Base-by-base conservation (phyloP, 2,113 vertebrate species). In the Struthio camelus region DNA sequence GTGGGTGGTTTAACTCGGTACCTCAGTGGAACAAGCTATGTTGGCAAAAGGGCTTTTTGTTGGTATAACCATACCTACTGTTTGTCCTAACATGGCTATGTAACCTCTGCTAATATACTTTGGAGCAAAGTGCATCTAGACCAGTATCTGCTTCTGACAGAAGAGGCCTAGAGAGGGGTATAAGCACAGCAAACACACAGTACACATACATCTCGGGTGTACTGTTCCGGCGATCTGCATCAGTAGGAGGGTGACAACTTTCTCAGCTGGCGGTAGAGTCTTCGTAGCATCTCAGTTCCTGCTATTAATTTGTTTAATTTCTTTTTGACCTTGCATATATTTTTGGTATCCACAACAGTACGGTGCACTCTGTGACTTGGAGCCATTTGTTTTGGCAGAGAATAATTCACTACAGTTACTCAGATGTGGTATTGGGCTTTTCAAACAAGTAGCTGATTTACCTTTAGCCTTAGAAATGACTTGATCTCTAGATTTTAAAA, bases 191-290 rank as follows among this genome's bases (percentile, higher is more conserved):
- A 17, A 2, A 2, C 0, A 0, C 3, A 1, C 13, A 1, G 42
- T 4, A 27, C 14, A 1, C 3, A 3, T 2, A 1, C 9, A 0
- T 4, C 58, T 32, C n/a, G 3, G 40, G 6, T 4, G 56, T 5
- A 5, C 53, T 48, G 15, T 11, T 30, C 23, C 44, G 34, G 28
- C 6, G 1, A 17, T 2, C 6, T 0, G 4, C 56, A 34, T 2
- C n/a, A 18, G 80, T 25, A 3, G 32, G 36, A 61, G 80, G 62
- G 56, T 19, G 30, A 34, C 56, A 19, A 19, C 65, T 54, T 22
- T 76, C n/a, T 12, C 56, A 17, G 54, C 87, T 34, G 71, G 44
- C 30, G 40, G 11, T 1, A 8, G 16, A 58, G 48, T 5, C 84
- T 30, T 36, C 8, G 24, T 36, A 7, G 61, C 73, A 66, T 34